Base-by-base conservation (phyloP, 2,888 invertebrate genomes). In the Drosophila bunnanda region DNA sequence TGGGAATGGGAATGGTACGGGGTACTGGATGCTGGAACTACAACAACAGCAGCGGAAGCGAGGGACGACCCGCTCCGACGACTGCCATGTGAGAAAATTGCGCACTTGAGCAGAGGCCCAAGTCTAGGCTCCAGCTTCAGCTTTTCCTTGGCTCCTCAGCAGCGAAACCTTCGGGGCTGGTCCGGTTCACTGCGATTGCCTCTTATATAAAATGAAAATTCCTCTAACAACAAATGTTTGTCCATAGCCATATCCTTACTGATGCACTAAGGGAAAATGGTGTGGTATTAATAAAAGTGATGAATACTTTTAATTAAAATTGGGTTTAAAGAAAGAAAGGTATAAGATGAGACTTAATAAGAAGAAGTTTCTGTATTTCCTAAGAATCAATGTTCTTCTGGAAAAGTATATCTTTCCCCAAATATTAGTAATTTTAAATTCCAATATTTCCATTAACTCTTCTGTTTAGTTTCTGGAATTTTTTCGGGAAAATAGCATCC, bases 51-150 rank as follows among this genome's bases (percentile, higher is more conserved):
- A 34, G 39, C 32, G 15, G 36, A 50, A 46, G 56, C 66, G 54
- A 56, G 62, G 28, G 20, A 41, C 58, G 12, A 28, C 2, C 46
- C 12, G 46, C 46, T n/a, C 4, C 52, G 34, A 53, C 72, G 58
- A 62, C 65, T 65, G 74, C 73, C 86, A 89, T 86, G 88, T 87
- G 89, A 86, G 86, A 88, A 89, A 89, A 86, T 88, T 87, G 86
- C 81, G 76, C 88, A 85, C 85, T 79, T 76, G 75, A 79, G 67
- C 67, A 41, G 32, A 52, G 46, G 54, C 41, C 41, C 61, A 32
- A 36, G 44, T 34, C 44, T 15, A n/a, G 13, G 56, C 15, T 41
- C 32, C 15, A 56, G 62, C 46, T 22, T 41, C 9, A 34, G 65
- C 41, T 41, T 48, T 62, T 38, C 44, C 64, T 36, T 15, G 48